Conservation (phyloP, 2,113 vertebrate species). For the Tragelaphus buxtoni region DNA sequence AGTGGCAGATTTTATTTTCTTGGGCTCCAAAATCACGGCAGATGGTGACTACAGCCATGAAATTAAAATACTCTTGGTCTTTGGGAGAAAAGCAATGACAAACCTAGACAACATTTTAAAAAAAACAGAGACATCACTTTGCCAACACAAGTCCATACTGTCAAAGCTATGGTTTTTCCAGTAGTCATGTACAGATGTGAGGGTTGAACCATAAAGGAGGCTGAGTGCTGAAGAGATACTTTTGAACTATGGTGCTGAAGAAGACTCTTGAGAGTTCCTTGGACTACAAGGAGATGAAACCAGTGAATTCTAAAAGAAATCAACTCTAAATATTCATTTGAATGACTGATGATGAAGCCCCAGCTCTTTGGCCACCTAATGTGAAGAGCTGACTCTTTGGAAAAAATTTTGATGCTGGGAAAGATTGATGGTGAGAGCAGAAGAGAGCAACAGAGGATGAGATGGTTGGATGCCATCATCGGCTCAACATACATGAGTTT, state of each 20-base stretch:
- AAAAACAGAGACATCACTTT: background rate
- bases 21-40: background rate
- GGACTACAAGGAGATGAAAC: background rate
- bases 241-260: background rate
- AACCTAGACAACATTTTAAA: background rate
- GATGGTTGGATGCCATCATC: background rate
- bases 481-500: background rate
- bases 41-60: background rate
- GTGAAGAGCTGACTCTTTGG: background rate
- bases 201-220: background rate
- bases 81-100: background rate
- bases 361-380: background rate
- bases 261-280: background rate
- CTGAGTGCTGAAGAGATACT: background rate
- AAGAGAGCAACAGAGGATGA: background rate
- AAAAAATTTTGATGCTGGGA: background rate
- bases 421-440: background rate
- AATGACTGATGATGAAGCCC: background rate
- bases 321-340: background rate
- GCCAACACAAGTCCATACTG: background rate
- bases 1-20: background rate
- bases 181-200: background rate
- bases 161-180: background rate
- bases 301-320: background rate
- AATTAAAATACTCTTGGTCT: background rate